Evolutionary conservation across 2,888 invertebrate genomes (phyloP), one percentile per base, ranked within the genome.

Genomic region (Sialis fuliginosa): DNA sequence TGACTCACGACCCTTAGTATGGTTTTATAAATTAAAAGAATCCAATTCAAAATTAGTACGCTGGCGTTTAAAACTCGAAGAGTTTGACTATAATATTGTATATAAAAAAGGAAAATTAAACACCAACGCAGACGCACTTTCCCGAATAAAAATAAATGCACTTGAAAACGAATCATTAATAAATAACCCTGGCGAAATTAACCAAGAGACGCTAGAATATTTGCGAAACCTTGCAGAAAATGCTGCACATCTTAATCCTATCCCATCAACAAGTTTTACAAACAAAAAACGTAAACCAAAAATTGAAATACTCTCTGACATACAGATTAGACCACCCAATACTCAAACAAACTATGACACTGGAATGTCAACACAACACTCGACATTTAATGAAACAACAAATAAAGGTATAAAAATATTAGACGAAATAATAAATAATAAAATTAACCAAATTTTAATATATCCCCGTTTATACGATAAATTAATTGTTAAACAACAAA

Each of bases 1-100:
- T 2, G 22, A 22, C 4, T 22, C 22, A 22, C 2, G 22, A 22
- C 22, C 22, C n/a, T 4, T 35, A 35, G n/a, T 35, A 9, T 35
- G 35, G 35, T 4, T 35, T 9, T 35, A n/a, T 4, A 35, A 35
- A 35, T 35, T 35, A n/a, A 8, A n/a, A 8, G 34, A 32, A 33
- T 9, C 43, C 39, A 39, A 47, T 47, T 12, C 44, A 43, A 32
- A 40, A 47, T 22, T 42, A 47, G 22, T 46, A 47, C 32, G 47
- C 47, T 42, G 35, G 32, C 8, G 22, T 4, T 22, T 22, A 22
- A 49, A 49, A n/a, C 9, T 35, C 4, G 35, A 35, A 35, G 35
- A 35, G 4, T 35, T 47, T 32, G 33, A 12, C 39, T 31, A n/a
- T 47, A 47, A 10, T n/a, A 35, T 35, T 4, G 4, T 35, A 3